Conservation (phyloP, 2,113 vertebrate genomes). For the Psittacula cyanocephala region DNA sequence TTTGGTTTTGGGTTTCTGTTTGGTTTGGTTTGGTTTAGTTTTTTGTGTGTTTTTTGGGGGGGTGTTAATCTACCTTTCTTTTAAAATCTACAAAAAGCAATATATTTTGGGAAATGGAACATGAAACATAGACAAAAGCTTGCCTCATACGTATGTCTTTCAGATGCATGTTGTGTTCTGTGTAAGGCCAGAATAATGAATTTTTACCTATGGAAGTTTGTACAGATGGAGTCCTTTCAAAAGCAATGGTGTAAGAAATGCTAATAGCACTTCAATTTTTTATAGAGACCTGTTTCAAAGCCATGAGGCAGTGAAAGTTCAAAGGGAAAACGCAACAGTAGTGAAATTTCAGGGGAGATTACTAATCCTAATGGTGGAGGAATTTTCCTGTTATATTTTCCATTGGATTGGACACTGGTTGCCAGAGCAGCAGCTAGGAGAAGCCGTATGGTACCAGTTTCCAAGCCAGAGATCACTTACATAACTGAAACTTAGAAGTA, state of each 20-base stretch:
- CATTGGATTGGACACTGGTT: background rate
- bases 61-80: background rate
- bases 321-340: background rate
- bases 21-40: no score
- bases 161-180: background rate
- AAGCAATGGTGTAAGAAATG: background rate
- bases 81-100: background rate
- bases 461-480: background rate
- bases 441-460: background rate
- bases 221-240: background rate
- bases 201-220: background rate
- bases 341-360: background rate
- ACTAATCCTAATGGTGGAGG: rapidly evolving
- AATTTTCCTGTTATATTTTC: background rate
- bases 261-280: background rate
- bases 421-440: background rate
- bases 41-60: no score
- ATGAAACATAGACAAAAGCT: background rate
- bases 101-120: background rate
- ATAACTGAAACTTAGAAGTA: background rate
- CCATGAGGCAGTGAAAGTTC: background rate
- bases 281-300: background rate
- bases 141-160: rapidly evolving
- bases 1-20: no score
- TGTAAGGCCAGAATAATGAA: background rate